These are phyloP conservation scores for Chamaea fasciata DNA, from an alignment of 2,113 vertebrate species.

Conservation along the genomic window DNA sequence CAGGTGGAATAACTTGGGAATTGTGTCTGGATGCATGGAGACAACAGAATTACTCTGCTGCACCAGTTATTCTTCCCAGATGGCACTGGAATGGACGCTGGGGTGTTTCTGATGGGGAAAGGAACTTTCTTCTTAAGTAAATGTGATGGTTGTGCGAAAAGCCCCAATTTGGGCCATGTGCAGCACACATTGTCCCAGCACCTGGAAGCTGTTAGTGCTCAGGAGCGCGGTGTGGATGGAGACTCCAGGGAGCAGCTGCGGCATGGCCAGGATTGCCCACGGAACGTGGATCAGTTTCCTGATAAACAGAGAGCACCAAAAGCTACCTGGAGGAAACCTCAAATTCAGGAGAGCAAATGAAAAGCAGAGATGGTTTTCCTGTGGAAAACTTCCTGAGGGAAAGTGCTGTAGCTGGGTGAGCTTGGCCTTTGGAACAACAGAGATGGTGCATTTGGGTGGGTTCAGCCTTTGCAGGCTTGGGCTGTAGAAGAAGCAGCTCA, in stretches of 20 bases:
- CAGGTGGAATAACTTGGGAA: constrained; percentile 11
- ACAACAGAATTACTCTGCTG: neutral
- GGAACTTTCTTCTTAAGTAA: neutral
- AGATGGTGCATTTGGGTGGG: neutral
- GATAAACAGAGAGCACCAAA: neutral
- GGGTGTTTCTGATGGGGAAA: neutral
- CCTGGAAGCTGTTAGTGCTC: neutral
- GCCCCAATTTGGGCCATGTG: neutral
- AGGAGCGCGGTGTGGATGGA: neutral
- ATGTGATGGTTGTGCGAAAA: constrained; percentile 7
- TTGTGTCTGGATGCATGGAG: neutral
- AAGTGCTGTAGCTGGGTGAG: fast-evolving
- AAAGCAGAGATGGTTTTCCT: neutral
- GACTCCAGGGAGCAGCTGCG: neutral
- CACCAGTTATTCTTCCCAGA: constrained; percentile 11
- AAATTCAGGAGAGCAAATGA: neutral
- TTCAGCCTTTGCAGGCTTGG: neutral
- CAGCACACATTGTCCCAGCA: neutral
- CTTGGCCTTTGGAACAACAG: neutral
- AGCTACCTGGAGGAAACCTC: neutral
- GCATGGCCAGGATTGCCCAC: neutral
- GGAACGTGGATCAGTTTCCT: neutral
- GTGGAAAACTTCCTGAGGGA: neutral
- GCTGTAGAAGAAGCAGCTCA: neutral
- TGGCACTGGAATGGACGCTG: neutral